Evolutionary conservation across 2,888 invertebrate genomes (phyloP).

Genomic region (Dryococelus australis): DNA sequence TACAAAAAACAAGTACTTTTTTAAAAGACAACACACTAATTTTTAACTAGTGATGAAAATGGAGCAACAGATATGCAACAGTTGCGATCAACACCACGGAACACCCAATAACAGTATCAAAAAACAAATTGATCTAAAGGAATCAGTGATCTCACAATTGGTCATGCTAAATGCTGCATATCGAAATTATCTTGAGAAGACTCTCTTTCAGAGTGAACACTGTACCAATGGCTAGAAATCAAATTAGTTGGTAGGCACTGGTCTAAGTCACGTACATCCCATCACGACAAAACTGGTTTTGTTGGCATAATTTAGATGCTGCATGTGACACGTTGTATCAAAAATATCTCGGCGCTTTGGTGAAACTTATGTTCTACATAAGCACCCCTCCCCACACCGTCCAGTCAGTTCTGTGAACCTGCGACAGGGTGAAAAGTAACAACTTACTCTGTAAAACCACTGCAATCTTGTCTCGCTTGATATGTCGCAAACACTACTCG

Average conservation of each 20-base stretch:
- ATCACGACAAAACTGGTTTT: constrained; percentile 10
- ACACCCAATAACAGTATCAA: constrained; percentile 16
- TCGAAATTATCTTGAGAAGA: constrained; percentile 6
- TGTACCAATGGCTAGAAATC: constrained; percentile 16
- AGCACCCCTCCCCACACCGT: background rate
- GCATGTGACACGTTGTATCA: constrained; percentile 8
- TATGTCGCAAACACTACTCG: constrained; percentile 1
- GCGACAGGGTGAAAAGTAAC: constrained; percentile 1
- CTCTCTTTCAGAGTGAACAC: constrained; percentile 4
- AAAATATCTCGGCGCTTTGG: constrained; percentile 13
- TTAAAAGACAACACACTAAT: constrained; percentile 4
- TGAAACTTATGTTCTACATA: constrained; percentile 9
- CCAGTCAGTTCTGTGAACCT: background rate
- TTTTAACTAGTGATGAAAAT: constrained; percentile 16
- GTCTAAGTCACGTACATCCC: constrained; percentile 16
- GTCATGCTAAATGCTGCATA: constrained; percentile 16
- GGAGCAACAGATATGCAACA: constrained; percentile 3
- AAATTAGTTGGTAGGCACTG: constrained; percentile 11
- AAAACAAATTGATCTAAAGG: constrained; percentile 11
- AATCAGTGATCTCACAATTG: constrained; percentile 1
- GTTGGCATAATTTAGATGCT: constrained; percentile 16
- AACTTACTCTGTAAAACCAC: background rate
- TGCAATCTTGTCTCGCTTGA: background rate
- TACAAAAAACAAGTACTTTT: constrained; percentile 6
- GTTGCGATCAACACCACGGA: constrained; percentile 16